A percentile compares a stretch with the other conserved stretches of the same genome.
These are phyloP conservation scores for Emydura subglobosa DNA, from an alignment of 2,113 vertebrate genomes.

Conservation along the genomic window DNA sequence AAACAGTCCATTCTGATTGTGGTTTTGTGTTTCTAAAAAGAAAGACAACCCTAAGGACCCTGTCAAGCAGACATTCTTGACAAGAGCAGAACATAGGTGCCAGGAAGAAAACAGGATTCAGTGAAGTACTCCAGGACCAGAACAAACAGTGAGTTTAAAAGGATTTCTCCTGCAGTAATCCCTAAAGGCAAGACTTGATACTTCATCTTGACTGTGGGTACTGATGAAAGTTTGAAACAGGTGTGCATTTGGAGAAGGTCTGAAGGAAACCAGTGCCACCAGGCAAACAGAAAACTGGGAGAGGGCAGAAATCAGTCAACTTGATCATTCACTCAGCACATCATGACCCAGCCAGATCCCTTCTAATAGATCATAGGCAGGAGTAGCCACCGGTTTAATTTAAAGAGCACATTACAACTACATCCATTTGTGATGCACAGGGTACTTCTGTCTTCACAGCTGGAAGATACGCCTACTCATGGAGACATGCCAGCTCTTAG, in stretches of 20 bases:
- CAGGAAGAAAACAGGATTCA: background rate
- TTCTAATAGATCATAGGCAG: accelerated
- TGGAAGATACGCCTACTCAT: background rate
- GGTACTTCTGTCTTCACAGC: background rate
- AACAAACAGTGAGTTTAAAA: background rate
- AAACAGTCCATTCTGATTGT: background rate
- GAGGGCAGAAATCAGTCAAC: background rate
- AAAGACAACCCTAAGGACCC: background rate
- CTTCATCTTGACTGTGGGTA: background rate
- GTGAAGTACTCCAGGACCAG: background rate
- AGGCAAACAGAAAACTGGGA: background rate
- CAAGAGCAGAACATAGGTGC: background rate
- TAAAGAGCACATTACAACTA: background rate
- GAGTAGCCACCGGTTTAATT: background rate
- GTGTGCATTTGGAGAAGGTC: background rate
- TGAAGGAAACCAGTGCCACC: background rate
- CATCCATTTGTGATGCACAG: background rate
- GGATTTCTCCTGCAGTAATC: background rate
- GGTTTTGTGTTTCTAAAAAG: background rate
- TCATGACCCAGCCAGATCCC: background rate
- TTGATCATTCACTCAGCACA: background rate
- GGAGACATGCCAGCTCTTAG: background rate
- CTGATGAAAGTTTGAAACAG: background rate
- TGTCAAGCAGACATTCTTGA: background rate
- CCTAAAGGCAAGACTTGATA: background rate